These are phyloP conservation scores for Dryocosmus kuriphilus DNA, from an alignment of 2,888 invertebrate species.

Conservation along the genomic window DNA sequence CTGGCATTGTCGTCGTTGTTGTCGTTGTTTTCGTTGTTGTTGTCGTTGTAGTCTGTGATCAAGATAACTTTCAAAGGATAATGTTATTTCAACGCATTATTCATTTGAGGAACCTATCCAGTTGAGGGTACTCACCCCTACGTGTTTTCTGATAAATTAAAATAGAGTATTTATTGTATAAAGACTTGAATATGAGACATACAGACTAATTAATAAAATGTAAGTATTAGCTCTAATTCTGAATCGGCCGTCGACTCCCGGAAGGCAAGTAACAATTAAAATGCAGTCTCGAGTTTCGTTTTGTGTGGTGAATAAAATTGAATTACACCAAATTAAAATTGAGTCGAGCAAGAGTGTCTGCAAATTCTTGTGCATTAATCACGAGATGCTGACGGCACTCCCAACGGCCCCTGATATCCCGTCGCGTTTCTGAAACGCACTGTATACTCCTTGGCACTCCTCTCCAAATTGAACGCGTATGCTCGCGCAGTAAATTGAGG, in stretches of 20 bases:
- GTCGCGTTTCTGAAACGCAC: constrained; percentile 30
- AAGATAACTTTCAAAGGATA: too few relatives aligned
- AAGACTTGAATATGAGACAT: neutral
- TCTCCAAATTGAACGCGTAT: constrained; percentile 48
- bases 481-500: constrained; percentile 46
- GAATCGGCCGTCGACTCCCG: neutral
- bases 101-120: too few relatives aligned
- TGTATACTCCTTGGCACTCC: constrained; percentile 38
- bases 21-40: too few relatives aligned
- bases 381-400: constrained; percentile 28
- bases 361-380: constrained; percentile 35
- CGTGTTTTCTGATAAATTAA: too few relatives aligned
- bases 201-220: neutral
- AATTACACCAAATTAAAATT: constrained; percentile 35
- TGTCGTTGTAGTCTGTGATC: too few relatives aligned
- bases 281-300: constrained; percentile 19
- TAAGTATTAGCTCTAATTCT: neutral
- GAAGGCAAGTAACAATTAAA: constrained; percentile 5
- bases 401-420: constrained; percentile 31
- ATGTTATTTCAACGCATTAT: too few relatives aligned
- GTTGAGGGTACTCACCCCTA: too few relatives aligned
- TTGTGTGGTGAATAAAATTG: constrained; percentile 23
- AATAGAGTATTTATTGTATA: neutral
- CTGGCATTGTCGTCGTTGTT: too few relatives aligned
- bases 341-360: constrained; percentile 35